These are phyloP conservation scores for Omphaloscelis lunosa DNA, from an alignment of 2,888 invertebrate species.

Conservation along the genomic window DNA sequence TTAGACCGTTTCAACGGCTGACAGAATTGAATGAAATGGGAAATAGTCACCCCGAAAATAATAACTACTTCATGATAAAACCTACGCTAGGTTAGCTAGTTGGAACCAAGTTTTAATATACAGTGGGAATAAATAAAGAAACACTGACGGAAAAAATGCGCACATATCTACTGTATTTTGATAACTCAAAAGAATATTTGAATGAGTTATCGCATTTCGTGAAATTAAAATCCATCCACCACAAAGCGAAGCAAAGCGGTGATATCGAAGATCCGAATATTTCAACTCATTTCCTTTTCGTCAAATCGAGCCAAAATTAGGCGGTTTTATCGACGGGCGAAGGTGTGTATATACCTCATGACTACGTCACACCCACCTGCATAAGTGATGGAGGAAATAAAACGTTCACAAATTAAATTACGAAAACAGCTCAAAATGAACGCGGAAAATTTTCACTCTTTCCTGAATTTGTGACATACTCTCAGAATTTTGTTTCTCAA, in stretches of 20 bases:
- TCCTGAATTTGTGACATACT: constrained; percentile 6
- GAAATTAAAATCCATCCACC: constrained; percentile 25
- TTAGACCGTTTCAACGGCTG: background rate
- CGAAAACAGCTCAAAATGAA: constrained; percentile 6
- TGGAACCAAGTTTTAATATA: background rate
- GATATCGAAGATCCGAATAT: constrained; percentile 60
- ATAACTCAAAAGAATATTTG: background rate
- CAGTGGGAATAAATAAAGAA: background rate
- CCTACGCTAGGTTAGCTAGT: background rate
- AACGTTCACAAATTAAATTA: constrained; percentile 34
- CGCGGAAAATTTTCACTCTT: background rate
- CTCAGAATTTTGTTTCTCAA: background rate
- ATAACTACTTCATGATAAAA: background rate
- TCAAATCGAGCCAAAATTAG: constrained; percentile 75
- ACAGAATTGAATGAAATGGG: constrained; percentile 2
- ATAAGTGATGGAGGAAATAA: constrained; percentile 56
- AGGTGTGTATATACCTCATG: constrained; percentile 57
- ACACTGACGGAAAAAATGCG: background rate
- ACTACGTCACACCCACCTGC: constrained; percentile 32
- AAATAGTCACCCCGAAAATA: constrained; percentile 4
- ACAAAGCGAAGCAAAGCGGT: constrained; percentile 15
- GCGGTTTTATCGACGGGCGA: constrained; percentile 70
- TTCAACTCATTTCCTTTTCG: constrained; percentile 68
- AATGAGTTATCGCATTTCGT: constrained; percentile 17
- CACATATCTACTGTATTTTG: background rate